Evolutionary conservation across 2,888 invertebrate species (phyloP).

Genomic region (Masnerella sp.): DNA sequence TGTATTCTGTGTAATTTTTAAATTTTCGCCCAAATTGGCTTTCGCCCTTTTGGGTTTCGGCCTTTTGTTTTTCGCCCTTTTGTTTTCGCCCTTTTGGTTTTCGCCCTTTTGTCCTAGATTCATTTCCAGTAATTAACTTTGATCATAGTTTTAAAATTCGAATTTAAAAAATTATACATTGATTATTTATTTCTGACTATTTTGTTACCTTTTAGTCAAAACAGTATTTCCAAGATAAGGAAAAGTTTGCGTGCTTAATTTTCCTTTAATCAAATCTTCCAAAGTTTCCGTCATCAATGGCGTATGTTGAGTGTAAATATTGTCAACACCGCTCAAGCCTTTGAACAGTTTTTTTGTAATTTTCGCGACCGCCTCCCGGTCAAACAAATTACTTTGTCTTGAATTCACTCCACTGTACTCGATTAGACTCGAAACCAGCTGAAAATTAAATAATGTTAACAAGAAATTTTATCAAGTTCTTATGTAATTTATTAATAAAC

Average conservation of each 20-base stretch:
- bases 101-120: no score
- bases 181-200: no score
- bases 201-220: conserved; percentile 79
- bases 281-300: conserved; percentile 92
- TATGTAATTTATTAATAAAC: no score
- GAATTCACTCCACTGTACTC: conserved; percentile 92
- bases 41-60: no score
- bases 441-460: conserved; percentile 47
- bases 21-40: no score
- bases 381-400: conserved; percentile 90
- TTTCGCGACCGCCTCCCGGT: conserved; percentile 89
- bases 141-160: no score
- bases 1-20: no score
- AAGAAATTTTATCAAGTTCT: no score
- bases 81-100: no score
- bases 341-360: conserved; percentile 94
- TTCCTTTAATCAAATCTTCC: conserved; percentile 93
- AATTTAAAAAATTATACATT: no score
- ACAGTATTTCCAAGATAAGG: conserved; percentile 85
- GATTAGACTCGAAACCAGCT: conserved; percentile 83
- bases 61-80: no score
- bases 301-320: conserved; percentile 99
- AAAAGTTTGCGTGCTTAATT: conserved; percentile 90
- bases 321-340: conserved; percentile 97
- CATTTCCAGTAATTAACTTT: no score